Evolutionary conservation across 2,113 vertebrate genomes (phyloP), one percentile per base, ranked within the genome.

Genomic region (Ammodytes marinus): DNA sequence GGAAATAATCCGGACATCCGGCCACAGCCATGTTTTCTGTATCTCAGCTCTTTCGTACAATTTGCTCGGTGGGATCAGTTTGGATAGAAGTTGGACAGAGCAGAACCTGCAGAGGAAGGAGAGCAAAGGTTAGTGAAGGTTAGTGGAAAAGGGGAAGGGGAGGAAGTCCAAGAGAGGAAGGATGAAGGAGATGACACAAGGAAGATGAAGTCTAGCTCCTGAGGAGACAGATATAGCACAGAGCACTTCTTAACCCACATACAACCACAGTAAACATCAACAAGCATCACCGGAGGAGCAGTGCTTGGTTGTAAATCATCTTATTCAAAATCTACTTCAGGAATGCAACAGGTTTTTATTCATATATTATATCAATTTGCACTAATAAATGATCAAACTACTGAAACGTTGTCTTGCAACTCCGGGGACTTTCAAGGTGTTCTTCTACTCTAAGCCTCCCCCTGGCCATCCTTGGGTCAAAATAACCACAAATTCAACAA

Each of bases 1-100:
- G 90, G 91, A 97, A 97, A 92, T 97, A 97, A 93, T 97, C 97
- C 45, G 96, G 96, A 90, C 95, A 97, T 88, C 96, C 96, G 61
- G 97, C 96, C 92, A 98, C 95, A 94, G 96, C 97, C 96, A 98
- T 96, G 83, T 91, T 92, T 80, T 67, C 60, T 3, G 58, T 67
- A 68, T 77, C 66, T 79, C 72, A 74, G 60, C 58, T 80, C 67
- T 79, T 66, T 83, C 77, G 9, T 37, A 91, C 91, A 95, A 55
- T 93, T 90, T 77, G 74, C 61, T 53, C 58, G 82, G 93, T 78
- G 91, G 93, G 93, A 90, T 87, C 90, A 92, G 90, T 87, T 90
- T 86, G 58, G 39, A 59, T 43, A 55, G 50, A 59, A 65, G 77
- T 77, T 13, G 65, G 42, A 84, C 42, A 79, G 50, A 90, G 49